Conservation (phyloP, 2,888 invertebrate species). For the Drosophila maculinotata region DNA sequence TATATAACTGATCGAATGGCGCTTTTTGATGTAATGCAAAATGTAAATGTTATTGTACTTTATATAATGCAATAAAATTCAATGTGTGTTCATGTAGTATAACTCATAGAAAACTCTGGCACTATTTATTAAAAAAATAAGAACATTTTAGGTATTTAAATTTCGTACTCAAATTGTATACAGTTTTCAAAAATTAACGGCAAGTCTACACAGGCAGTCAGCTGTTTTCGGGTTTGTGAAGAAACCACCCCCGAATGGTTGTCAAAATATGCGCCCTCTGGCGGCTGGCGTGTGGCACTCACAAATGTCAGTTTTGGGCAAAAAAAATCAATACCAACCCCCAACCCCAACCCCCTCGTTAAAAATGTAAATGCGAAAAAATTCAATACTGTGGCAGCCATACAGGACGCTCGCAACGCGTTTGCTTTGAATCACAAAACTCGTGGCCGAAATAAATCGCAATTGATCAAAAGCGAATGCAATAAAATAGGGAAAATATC, state of each 20-base stretch:
- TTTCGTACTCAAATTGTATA: too few species aligned
- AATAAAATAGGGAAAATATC: slow-evolving; percentile 10
- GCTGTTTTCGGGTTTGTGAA: slow-evolving; percentile 43
- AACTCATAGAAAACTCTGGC: slow-evolving; percentile 26
- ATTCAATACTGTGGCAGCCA: slow-evolving; percentile 83
- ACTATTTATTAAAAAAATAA: too few species aligned
- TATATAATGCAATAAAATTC: slow-evolving; percentile 71
- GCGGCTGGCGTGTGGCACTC: slow-evolving; percentile 27
- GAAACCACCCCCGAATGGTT: slow-evolving; percentile 54
- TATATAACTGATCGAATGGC: slow-evolving; percentile 34
- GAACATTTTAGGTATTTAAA: too few species aligned
- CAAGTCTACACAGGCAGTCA: slow-evolving; percentile 29
- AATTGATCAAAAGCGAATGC: slow-evolving; percentile 3
- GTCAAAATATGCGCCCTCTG: slow-evolving; percentile 59
- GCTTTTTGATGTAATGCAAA: slow-evolving; percentile 71
- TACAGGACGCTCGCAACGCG: slow-evolving; percentile 73
- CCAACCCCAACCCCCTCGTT: slow-evolving; percentile 79
- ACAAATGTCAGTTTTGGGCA: slow-evolving; percentile 61
- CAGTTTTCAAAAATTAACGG: slow-evolving; percentile 40
- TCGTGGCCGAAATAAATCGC: slow-evolving; percentile 17
- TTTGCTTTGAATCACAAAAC: slow-evolving; percentile 41
- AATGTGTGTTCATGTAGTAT: slow-evolving; percentile 73
- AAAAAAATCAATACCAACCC: slow-evolving; percentile 84
- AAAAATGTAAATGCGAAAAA: slow-evolving; percentile 83
- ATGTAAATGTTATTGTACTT: slow-evolving; percentile 74